Base-by-base conservation (phyloP, 2,797 vertebrate genomes). In the Orientallactaga sibirica region DNA sequence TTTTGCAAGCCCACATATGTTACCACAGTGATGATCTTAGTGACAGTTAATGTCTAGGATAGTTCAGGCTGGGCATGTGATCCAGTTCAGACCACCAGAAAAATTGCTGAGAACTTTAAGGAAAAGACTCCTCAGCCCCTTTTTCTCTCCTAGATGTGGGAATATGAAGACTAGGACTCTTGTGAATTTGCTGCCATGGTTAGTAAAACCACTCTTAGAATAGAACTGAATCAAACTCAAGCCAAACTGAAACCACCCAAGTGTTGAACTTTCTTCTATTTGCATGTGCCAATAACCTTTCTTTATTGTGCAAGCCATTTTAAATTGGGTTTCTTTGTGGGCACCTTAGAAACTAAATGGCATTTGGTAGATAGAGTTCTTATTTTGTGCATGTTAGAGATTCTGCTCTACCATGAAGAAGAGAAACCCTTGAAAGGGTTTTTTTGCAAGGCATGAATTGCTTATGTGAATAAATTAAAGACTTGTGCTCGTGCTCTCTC, bases 261-360 rank as follows among this genome's bases (percentile, higher is more conserved):
- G 3, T 41, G 73, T 41, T n/a, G 22, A 87, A 64, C 43, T 86
- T 92, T 48, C 22, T 93, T 70, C 19, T 68, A 64, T 10, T 84
- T 43, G 16, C 1, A 2, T 29, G 22, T 90, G 48, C 52, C 52
- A 25, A 6, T 48, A 41, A 81, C 7, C 22, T 12, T 43, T 22
- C 41, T 71, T 86, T 91, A 74, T 78, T 55, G 66, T 43, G 20
- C 41, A 66, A 90, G 66, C 27, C 16, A 22, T 86, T 88, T 85
- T 87, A 71, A 87, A 33, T 64, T 91, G 77, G n/a, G 9, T 83
- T 94, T 88, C 76, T 79, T 86, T 48, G n/a, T 22, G 85, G 93
- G 22, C 33, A 71, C 15, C 37, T 55, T 91, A 43, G 77, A 86
- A 82, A 71, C 55, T 11, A 82, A 61, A 71, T 87, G 37, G 71